A percentile compares a stretch with the other conserved stretches of the same genome.
These are phyloP conservation scores for Tigriopus japonicus DNA, from an alignment of 1,140 invertebrate genomes.

Conservation along the genomic window DNA sequence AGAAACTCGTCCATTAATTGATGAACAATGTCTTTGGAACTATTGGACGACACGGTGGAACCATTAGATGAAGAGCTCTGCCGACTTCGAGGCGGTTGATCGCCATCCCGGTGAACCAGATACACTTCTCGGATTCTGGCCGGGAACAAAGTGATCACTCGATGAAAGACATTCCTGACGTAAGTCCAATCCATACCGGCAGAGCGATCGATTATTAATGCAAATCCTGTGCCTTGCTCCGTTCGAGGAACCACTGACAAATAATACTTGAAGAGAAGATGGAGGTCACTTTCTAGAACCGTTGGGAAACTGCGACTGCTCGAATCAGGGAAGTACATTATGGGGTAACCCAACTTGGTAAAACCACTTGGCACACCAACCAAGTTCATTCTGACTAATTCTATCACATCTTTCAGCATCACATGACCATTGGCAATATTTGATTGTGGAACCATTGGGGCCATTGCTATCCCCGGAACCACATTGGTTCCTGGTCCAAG, in stretches of 20 bases:
- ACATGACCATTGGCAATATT: not conserved
- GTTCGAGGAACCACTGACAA: constrained; percentile 4
- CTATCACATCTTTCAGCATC: constrained; percentile 5
- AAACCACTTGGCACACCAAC: constrained; percentile 1
- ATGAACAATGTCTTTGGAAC: not conserved
- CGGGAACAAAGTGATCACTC: constrained; percentile 6
- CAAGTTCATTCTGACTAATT: not conserved
- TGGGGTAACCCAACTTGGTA: constrained; percentile 5
- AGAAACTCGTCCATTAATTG: constrained; percentile 3
- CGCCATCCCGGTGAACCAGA: not conserved
- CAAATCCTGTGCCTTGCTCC: constrained; percentile 9
- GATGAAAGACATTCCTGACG: not conserved
- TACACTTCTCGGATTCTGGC: constrained; percentile 4
- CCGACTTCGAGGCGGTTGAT: not conserved
- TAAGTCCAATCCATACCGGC: not conserved
- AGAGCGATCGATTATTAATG: not conserved
- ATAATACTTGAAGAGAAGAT: constrained; percentile 6
- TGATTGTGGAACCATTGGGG: too few species aligned
- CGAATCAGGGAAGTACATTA: not conserved
- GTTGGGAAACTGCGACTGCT: not conserved
- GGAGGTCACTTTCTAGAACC: not conserved
- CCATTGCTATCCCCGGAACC: too few species aligned
- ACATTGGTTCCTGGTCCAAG: too few species aligned
- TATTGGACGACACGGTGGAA: too few species aligned
- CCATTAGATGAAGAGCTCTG: too few species aligned